These are phyloP conservation scores for Mustela nigripes DNA, from an alignment of 2,113 vertebrate genomes.

Conservation along the genomic window DNA sequence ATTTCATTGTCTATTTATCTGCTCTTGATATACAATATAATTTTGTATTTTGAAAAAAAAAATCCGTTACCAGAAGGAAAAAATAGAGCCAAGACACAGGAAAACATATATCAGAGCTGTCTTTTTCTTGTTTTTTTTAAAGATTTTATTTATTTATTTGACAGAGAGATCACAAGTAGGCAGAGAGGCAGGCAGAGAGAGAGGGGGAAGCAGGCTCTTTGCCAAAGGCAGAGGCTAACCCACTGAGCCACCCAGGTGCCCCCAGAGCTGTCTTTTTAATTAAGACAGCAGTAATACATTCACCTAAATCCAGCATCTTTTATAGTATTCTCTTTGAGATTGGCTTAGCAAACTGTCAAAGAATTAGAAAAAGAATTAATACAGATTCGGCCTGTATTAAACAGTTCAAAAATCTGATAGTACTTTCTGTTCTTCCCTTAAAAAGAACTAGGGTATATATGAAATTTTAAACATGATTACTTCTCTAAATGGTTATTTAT, in stretches of 20 bases:
- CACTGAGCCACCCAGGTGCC: too few species aligned
- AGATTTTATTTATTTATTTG: too few species aligned
- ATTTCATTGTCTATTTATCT: constrained; percentile 23
- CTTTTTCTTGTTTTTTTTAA: background rate
- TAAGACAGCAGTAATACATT: background rate
- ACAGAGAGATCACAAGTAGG: too few species aligned
- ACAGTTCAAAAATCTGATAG: background rate
- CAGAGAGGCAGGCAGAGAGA: too few species aligned
- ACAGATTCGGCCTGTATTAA: background rate
- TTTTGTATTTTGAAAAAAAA: background rate
- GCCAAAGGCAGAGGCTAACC: too few species aligned
- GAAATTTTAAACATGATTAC: constrained; percentile 1
- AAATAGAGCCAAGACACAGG: background rate
- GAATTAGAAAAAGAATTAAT: constrained; percentile 17
- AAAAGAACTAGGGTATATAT: background rate
- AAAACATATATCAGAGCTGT: constrained; percentile 18
- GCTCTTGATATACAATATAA: background rate
- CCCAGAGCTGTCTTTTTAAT: constrained; percentile 21
- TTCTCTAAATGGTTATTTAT: constrained; percentile 7
- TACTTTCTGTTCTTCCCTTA: background rate
- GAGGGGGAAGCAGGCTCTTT: too few species aligned
- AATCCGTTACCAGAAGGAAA: background rate
- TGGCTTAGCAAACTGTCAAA: background rate
- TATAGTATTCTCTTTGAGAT: background rate
- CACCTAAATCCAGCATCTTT: background rate